Conservation (phyloP, 2,797 vertebrate genomes). For the Babyrousa celebensis region DNA sequence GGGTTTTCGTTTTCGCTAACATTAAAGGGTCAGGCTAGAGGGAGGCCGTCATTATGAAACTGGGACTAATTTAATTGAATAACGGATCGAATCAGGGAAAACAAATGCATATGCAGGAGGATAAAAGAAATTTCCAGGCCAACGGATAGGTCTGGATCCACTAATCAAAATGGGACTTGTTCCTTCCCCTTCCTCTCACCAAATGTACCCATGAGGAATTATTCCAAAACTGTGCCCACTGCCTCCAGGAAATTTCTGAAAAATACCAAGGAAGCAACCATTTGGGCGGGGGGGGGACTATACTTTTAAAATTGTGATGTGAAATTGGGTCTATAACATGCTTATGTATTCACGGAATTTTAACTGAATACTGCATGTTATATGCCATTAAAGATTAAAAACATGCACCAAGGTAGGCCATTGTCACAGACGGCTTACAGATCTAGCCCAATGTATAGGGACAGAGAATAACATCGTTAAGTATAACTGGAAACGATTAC, state of each 20-base stretch:
- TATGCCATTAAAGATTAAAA: constrained; percentile 55
- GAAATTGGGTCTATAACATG: constrained; percentile 58
- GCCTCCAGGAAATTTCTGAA: constrained; percentile 70
- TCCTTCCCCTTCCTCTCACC: constrained; percentile 8
- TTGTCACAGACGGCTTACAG: background rate
- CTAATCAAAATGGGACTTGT: constrained; percentile 69
- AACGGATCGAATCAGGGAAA: constrained; percentile 83
- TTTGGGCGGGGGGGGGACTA: background rate
- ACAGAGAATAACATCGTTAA: background rate
- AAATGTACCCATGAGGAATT: constrained; percentile 28
- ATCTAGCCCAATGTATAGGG: background rate
- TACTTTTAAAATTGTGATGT: constrained; percentile 48
- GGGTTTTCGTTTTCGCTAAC: constrained; percentile 90
- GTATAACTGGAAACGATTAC: background rate
- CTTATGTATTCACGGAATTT: constrained; percentile 37
- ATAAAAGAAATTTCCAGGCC: constrained; percentile 67
- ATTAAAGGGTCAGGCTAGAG: constrained; percentile 79
- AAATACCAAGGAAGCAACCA: constrained; percentile 64
- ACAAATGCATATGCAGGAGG: constrained; percentile 76
- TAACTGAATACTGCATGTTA: constrained; percentile 60
- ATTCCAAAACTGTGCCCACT: constrained; percentile 68
- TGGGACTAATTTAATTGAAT: constrained; percentile 84
- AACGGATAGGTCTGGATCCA: constrained; percentile 77
- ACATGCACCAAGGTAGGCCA: constrained; percentile 26
- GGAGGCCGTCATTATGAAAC: constrained; percentile 79